Evolutionary conservation across 2,888 invertebrate species (phyloP).

Genomic region (Ganaspis brasiliensis): DNA sequence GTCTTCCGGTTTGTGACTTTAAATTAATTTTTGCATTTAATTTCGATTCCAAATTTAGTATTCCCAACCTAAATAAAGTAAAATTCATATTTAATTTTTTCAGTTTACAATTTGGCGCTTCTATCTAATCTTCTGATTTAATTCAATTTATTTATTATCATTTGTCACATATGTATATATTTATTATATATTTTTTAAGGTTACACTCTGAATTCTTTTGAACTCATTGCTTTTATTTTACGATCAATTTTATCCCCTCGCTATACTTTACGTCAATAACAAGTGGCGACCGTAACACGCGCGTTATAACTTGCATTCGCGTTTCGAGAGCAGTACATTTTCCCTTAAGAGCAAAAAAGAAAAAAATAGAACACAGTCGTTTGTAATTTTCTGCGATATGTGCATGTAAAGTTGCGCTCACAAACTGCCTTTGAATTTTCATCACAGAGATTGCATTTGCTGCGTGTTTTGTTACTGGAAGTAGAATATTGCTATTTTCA

Average conservation of each 20-base stretch:
- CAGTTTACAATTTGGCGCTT: too few species aligned
- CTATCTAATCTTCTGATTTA: too few species aligned
- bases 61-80: too few species aligned
- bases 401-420: not conserved
- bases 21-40: too few species aligned
- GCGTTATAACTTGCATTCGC: conserved; percentile 13
- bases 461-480: not conserved
- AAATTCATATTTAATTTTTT: too few species aligned
- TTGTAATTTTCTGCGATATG: conserved; percentile 15
- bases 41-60: too few species aligned
- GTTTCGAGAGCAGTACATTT: conserved; percentile 23
- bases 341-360: not conserved
- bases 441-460: conserved; percentile 6
- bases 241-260: conserved; percentile 7
- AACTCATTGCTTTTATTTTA: not conserved
- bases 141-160: too few species aligned
- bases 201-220: conserved; percentile 5
- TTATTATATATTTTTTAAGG: too few species aligned
- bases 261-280: conserved; percentile 16
- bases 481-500: not conserved
- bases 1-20: too few species aligned
- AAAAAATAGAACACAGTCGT: conserved; percentile 9
- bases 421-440: conserved; percentile 5
- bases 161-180: too few species aligned
- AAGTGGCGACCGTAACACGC: conserved; percentile 15